A percentile compares a stretch with the other conserved stretches of the same genome.
These are phyloP conservation scores for Camponotus vicinus DNA, from an alignment of 1,140 invertebrate species.

Conservation along the genomic window DNA sequence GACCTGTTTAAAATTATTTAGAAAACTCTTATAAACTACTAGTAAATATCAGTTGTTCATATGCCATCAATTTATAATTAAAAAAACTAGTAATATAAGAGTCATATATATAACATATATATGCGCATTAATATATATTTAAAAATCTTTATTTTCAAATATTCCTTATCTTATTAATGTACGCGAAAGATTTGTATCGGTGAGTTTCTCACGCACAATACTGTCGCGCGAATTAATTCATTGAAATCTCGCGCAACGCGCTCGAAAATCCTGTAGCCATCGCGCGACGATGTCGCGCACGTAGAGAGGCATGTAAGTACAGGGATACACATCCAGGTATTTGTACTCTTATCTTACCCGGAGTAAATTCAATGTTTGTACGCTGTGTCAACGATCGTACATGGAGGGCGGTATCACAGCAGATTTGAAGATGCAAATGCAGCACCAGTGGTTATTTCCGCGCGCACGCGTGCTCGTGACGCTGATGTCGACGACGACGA, in stretches of 20 bases:
- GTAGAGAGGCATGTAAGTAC: slow-evolving; percentile 64
- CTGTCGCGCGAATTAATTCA: slow-evolving; percentile 65
- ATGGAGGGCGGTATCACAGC: slow-evolving; percentile 66
- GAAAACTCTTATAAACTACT: neutral
- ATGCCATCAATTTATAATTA: neutral
- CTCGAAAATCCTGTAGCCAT: slow-evolving; percentile 63
- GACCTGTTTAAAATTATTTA: neutral
- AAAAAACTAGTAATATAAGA: neutral
- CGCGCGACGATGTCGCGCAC: slow-evolving; percentile 51
- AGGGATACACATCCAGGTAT: slow-evolving; percentile 64
- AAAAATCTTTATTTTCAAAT: neutral
- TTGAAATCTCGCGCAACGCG: slow-evolving; percentile 50
- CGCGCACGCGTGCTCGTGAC: slow-evolving; percentile 35
- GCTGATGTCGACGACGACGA: slow-evolving; percentile 17
- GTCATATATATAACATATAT: neutral
- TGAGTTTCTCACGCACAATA: slow-evolving; percentile 6
- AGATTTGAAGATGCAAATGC: slow-evolving; percentile 78
- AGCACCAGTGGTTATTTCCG: slow-evolving; percentile 57
- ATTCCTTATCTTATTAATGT: neutral
- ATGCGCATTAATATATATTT: neutral
- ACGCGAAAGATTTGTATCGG: slow-evolving; percentile 1
- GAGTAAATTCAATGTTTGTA: slow-evolving; percentile 72
- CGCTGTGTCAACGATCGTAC: slow-evolving; percentile 71
- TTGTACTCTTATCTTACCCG: slow-evolving; percentile 76
- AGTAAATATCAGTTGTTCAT: neutral